Evolutionary conservation across 2,888 invertebrate genomes (phyloP).

Genomic region (Agrotis segetum): DNA sequence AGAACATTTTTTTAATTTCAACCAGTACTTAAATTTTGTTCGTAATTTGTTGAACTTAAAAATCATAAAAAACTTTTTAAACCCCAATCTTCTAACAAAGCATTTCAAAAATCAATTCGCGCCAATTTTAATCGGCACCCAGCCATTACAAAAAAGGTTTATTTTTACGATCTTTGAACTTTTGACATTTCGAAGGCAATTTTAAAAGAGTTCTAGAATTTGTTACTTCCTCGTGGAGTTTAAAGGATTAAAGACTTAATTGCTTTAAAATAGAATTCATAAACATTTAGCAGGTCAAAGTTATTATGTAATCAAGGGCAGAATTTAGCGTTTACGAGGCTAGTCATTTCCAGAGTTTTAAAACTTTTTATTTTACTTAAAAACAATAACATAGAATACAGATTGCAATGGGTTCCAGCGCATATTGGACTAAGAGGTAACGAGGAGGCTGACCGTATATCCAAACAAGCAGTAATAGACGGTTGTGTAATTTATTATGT

Average conservation of each 20-base stretch:
- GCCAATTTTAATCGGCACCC: constrained; percentile 42
- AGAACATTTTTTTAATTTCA: constrained; percentile 2
- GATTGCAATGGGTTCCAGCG: too few relatives aligned
- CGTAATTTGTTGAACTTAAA: neutral
- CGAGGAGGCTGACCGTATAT: too few relatives aligned
- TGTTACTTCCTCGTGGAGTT: neutral
- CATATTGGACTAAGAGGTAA: too few relatives aligned
- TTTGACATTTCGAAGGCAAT: constrained; percentile 38
- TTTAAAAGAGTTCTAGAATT: constrained; percentile 32
- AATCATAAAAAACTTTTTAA: constrained; percentile 2
- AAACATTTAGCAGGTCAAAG: constrained; percentile 2
- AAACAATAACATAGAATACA: too few relatives aligned
- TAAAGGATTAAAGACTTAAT: constrained; percentile 25
- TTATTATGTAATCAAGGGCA: constrained; percentile 23
- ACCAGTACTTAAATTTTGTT: neutral
- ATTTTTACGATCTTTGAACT: constrained; percentile 35
- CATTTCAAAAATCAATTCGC: constrained; percentile 19
- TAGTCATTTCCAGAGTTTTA: constrained; percentile 23
- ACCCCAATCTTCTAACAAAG: constrained; percentile 25
- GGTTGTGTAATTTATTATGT: too few relatives aligned
- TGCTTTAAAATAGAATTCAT: neutral
- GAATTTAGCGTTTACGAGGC: constrained; percentile 19
- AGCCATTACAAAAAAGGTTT: constrained; percentile 47
- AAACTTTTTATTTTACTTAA: neutral
- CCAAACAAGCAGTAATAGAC: too few relatives aligned